Conservation (phyloP, 2,797 vertebrate species). For the Xerus rutilus region DNA sequence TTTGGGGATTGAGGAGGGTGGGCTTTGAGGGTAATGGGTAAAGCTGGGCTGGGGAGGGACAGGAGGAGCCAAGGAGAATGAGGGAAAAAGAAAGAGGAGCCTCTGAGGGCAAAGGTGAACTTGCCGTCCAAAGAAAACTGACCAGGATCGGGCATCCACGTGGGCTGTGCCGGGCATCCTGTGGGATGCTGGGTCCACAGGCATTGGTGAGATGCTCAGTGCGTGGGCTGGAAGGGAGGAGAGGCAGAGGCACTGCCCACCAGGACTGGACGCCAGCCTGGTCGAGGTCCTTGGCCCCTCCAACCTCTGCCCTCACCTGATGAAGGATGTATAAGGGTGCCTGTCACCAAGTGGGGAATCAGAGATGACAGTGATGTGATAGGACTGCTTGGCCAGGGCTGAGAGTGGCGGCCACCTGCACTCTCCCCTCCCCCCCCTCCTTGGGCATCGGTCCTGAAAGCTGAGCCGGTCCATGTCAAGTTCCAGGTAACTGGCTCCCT, state of each 20-base stretch:
- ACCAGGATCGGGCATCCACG: neutral
- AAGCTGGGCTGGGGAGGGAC: no score
- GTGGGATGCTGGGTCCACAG: no score
- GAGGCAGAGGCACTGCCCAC: neutral
- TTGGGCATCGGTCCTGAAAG: neutral
- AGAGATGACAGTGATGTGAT: neutral
- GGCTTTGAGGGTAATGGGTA: neutral
- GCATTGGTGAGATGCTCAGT: no score
- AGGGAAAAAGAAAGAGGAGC: no score
- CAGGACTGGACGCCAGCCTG: neutral
- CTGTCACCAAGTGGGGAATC: rapidly evolving
- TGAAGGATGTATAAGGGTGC: rapidly evolving
- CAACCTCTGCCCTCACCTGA: neutral
- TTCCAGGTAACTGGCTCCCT: neutral
- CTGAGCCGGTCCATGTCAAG: neutral
- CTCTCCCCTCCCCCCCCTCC: neutral
- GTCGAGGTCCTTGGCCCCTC: rapidly evolving
- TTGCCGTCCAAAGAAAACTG: no score
- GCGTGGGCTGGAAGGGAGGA: neutral
- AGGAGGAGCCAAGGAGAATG: no score
- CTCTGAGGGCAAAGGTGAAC: neutral
- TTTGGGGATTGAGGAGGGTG: neutral
- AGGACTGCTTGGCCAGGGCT: neutral
- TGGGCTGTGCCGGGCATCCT: no score
- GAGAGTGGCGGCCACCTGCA: no score